Percentiles rank a stretch among this genome's conserved stretches.
Conservation (phyloP, 2,113 vertebrate genomes). For the Brienomyrus longianalis region DNA sequence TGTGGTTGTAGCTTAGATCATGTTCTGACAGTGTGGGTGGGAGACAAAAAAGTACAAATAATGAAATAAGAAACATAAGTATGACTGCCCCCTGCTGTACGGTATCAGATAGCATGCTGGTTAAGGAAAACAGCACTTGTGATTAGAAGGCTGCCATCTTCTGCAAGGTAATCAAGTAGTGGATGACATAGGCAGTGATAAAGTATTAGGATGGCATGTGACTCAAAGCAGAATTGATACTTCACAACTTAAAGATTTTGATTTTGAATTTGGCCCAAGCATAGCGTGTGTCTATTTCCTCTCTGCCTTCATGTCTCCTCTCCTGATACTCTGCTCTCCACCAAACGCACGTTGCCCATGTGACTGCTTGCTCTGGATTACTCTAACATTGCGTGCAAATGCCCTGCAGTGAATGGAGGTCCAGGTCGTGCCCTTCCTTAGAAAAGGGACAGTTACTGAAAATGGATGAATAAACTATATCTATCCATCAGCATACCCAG, state of each 20-base stretch:
- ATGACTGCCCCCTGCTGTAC: background rate
- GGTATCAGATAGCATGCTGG: background rate
- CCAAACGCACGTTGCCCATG: background rate
- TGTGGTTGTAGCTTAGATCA: background rate
- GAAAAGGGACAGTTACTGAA: background rate
- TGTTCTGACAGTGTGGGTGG: background rate
- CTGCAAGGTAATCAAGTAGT: background rate
- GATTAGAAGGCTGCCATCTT: background rate
- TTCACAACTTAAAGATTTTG: background rate
- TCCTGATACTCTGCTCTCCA: background rate
- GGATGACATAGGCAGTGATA: background rate
- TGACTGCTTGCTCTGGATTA: background rate
- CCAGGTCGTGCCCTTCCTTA: background rate
- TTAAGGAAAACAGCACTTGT: background rate
- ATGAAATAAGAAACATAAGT: background rate
- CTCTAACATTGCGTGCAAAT: background rate
- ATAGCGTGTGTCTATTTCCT: background rate
- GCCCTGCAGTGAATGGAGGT: background rate
- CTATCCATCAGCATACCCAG: background rate
- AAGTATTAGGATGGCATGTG: background rate
- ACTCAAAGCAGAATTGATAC: background rate
- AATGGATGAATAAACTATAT: background rate
- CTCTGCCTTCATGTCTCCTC: background rate
- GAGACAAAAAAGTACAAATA: background rate
- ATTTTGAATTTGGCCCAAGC: background rate